Base-by-base conservation (phyloP, 2,888 invertebrate species). In the Linnaemya tessellans region DNA sequence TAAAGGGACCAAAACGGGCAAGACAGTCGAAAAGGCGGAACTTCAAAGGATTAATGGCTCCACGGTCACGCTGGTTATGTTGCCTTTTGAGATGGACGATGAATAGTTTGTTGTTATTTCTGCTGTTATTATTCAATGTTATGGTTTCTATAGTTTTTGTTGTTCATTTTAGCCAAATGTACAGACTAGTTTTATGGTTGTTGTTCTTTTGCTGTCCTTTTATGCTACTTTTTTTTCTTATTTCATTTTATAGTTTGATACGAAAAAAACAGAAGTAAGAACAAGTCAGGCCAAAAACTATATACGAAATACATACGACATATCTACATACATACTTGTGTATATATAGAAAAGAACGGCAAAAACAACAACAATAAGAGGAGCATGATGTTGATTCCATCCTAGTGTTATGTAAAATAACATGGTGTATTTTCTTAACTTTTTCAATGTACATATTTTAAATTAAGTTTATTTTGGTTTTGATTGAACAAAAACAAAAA, bases 341-440 rank as follows among this genome's bases (percentile, higher is more conserved):
- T 35, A 30, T 38, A n/a, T 43, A 22, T 25, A 43, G 11, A 68
- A 68, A 70, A 20, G 30, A 49, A 74, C 56, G 73, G 25, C 30
- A 67, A 73, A 9, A 35, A 60, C 15, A 56, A 35, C 41, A 68
- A 58, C 41, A 64, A 77, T 49, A 64, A 60, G 51, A 75, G 60
- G 0, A 41, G 9, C 38, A 58, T 49, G 15, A 65, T 65, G 80
- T 65, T 67, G 49, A 41, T 74, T 51, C 58, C 58, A 71, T 82
- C 58, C 30, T 49, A 77, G 74, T 71, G 85, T 85, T 86, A 84
- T 83, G 79, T 87, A 78, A 80, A 83, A 81, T 82, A 70, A 75
- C 75, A 54, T 78, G 35, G 11, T 41, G n/a, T 46, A 58, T 25
- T 65, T 73, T 74, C 18, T 49, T 74, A 22, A 35, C 15, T 41